These are phyloP conservation scores for Scomberomorus guttatus DNA, from an alignment of 2,797 vertebrate species.

Conservation along the genomic window DNA sequence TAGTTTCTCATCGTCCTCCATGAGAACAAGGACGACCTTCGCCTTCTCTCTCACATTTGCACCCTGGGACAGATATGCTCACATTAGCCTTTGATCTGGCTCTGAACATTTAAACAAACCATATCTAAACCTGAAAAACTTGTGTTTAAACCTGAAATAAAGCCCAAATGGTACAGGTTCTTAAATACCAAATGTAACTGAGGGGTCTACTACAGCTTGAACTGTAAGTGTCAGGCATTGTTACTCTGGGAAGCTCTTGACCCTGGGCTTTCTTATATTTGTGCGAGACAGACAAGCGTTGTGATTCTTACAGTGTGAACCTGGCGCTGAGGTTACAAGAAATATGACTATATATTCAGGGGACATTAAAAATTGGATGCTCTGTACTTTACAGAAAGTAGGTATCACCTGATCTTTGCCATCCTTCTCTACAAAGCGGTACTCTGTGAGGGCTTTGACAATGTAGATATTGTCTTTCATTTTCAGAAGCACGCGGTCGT, in stretches of 20 bases:
- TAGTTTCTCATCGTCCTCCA: constrained; percentile 94
- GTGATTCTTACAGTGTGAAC: not conserved
- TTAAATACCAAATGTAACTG: not conserved
- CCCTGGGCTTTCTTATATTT: not conserved
- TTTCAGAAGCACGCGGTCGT: constrained; percentile 94
- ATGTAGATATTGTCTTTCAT: constrained; percentile 96
- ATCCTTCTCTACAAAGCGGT: constrained; percentile 95
- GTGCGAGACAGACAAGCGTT: not conserved
- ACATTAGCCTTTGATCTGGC: constrained; percentile 20
- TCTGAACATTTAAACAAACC: not conserved
- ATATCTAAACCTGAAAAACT: not conserved
- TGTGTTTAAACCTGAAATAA: not conserved
- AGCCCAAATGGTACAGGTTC: not conserved
- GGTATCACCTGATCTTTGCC: constrained; percentile 93
- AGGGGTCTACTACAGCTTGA: not conserved
- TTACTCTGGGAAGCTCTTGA: not conserved
- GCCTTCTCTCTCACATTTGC: constrained; percentile 96
- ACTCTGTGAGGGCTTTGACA: constrained; percentile 96
- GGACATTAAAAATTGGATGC: not conserved
- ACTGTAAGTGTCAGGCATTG: too few species aligned
- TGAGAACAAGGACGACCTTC: constrained; percentile 93
- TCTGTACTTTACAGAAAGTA: not conserved
- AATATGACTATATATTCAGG: not conserved
- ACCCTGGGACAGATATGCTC: constrained; percentile 79
- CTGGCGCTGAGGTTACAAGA: not conserved